Evolutionary conservation across 2,888 invertebrate species (phyloP).

Genomic region (Pyrrhia umbra): DNA sequence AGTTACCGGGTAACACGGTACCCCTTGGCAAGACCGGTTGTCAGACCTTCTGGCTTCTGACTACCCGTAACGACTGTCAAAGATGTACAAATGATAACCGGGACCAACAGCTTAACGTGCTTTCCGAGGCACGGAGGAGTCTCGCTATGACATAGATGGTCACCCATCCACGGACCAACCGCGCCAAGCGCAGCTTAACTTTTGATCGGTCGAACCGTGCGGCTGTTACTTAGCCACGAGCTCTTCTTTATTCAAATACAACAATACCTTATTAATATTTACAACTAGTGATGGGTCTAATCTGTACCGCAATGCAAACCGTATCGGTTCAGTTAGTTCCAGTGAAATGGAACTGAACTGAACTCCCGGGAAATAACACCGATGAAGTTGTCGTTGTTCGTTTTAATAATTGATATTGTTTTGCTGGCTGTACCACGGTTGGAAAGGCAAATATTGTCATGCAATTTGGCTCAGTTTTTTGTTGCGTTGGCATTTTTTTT

Average conservation of each 20-base stretch:
- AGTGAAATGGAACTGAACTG: conserved; percentile 64
- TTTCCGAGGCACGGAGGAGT: too few relatives aligned
- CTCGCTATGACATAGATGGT: too few relatives aligned
- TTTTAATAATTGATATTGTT: conserved; percentile 64
- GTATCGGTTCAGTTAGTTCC: conserved; percentile 50
- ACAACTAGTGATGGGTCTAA: conserved; percentile 59
- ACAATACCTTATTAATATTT: conserved; percentile 16
- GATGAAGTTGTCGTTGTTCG: conserved; percentile 58
- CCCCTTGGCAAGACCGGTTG: too few relatives aligned
- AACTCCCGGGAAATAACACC: conserved; percentile 64
- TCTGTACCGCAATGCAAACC: conserved; percentile 44
- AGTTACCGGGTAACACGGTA: too few relatives aligned
- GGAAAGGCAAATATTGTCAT: conserved; percentile 40
- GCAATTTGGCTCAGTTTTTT: conserved; percentile 25
- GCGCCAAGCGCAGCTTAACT: too few relatives aligned
- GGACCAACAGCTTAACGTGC: too few relatives aligned
- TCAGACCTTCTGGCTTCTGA: too few relatives aligned
- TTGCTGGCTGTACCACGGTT: conserved; percentile 41
- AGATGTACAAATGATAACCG: too few relatives aligned
- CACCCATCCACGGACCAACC: too few relatives aligned
- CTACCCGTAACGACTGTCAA: too few relatives aligned
- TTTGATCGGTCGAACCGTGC: too few relatives aligned
- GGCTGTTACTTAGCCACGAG: background rate
- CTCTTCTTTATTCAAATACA: conserved; percentile 18
- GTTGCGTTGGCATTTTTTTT: conserved; percentile 10